phyloP scores from a whole-genome alignment of 1,140 invertebrate species.

The Cydia splendana region DNA sequence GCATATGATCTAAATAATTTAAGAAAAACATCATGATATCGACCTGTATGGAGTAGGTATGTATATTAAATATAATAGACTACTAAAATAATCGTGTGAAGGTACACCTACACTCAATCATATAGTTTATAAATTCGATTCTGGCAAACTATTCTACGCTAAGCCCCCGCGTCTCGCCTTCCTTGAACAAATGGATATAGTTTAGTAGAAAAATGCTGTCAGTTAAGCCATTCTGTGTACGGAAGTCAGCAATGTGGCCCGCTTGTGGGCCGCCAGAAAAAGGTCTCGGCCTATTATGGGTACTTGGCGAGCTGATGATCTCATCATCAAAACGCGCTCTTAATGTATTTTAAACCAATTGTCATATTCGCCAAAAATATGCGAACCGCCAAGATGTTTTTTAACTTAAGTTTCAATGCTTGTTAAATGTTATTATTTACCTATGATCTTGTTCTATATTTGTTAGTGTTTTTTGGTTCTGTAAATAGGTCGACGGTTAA shows the following conservation, averaged over 20 bases:
- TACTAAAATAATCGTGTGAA: background rate
- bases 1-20: background rate
- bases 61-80: background rate
- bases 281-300: constrained; percentile 44
- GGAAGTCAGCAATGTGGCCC: constrained; percentile 6
- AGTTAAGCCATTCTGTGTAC: background rate
- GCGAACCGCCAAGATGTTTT: background rate
- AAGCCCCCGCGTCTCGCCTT: background rate
- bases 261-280: constrained; percentile 40
- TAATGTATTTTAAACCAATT: constrained; percentile 18
- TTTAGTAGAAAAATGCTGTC: background rate
- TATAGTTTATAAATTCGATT: constrained; percentile 19
- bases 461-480: background rate
- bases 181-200: background rate
- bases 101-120: constrained; percentile 11
- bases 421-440: background rate
- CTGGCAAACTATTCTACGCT: background rate
- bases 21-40: background rate
- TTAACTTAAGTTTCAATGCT: background rate
- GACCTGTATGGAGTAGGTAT: constrained; percentile 3
- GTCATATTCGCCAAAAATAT: constrained; percentile 13
- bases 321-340: constrained; percentile 41
- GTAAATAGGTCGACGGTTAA: background rate
- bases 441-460: background rate
- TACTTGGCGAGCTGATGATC: constrained; percentile 43